phyloP scores from a whole-genome alignment of 2,113 vertebrate genomes.

The Platysteira castanea region DNA sequence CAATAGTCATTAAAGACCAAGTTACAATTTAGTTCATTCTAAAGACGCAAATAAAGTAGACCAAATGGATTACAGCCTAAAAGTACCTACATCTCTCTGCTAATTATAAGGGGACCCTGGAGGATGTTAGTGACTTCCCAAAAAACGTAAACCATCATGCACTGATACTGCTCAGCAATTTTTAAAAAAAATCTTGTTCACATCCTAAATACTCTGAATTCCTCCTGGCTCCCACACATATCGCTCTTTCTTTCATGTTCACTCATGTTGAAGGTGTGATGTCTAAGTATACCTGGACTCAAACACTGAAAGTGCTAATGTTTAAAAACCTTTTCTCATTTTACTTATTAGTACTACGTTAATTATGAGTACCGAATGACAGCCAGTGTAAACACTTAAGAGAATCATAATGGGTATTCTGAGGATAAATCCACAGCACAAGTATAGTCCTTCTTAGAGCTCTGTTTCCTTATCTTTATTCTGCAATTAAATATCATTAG shows the following conservation, averaged over 20 bases:
- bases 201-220: neutral
- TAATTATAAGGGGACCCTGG: neutral
- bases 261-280: neutral
- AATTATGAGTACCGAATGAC: neutral
- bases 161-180: neutral
- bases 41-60: neutral
- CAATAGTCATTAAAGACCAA: neutral
- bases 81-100: neutral
- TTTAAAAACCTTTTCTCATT: neutral
- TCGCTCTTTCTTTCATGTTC: neutral
- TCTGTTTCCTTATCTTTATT: neutral
- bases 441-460: neutral
- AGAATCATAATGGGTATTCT: neutral
- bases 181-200: neutral
- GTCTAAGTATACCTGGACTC: neutral
- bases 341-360: neutral
- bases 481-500: neutral
- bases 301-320: neutral
- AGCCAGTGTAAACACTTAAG: neutral
- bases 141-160: neutral
- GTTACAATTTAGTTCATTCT: neutral
- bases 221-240: fast-evolving
- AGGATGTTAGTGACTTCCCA: neutral
- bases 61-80: neutral
- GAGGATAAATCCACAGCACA: neutral